Percentiles rank a stretch among this genome's conserved stretches.
These are phyloP conservation scores for Celastrina argiolus DNA, from an alignment of 2,888 invertebrate species.

Conservation along the genomic window DNA sequence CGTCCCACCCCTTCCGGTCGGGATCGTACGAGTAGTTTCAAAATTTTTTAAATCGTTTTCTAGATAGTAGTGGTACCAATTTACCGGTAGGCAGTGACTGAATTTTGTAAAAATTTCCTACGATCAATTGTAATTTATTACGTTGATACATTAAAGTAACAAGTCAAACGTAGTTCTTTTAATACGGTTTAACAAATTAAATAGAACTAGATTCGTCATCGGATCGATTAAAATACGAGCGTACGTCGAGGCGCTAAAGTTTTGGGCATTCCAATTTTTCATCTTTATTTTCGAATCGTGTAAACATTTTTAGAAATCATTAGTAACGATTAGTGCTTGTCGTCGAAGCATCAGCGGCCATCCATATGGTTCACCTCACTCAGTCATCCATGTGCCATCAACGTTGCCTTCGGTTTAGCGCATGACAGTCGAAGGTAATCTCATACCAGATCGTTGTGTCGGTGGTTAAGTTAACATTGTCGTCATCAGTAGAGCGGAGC, in stretches of 20 bases:
- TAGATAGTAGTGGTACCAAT: slow-evolving; percentile 65
- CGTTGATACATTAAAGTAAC: slow-evolving; percentile 53
- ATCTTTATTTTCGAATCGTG: slow-evolving; percentile 38
- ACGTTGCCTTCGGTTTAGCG: slow-evolving; percentile 41
- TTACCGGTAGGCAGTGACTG: slow-evolving; percentile 74
- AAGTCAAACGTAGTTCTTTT: slow-evolving; percentile 50
- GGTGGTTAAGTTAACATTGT: slow-evolving; percentile 42
- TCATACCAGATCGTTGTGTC: slow-evolving; percentile 47
- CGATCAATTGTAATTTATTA: slow-evolving; percentile 62
- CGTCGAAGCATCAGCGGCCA: slow-evolving; percentile 49
- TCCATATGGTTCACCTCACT: slow-evolving; percentile 41
- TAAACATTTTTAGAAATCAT: slow-evolving; percentile 45
- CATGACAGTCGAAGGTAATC: slow-evolving; percentile 36
- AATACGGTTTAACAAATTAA: slow-evolving; percentile 52
- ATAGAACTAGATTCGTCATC: slow-evolving; percentile 50
- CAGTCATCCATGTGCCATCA: slow-evolving; percentile 64
- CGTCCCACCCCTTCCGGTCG: slow-evolving; percentile 45
- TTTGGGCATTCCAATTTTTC: not conserved
- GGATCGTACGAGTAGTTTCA: slow-evolving; percentile 54
- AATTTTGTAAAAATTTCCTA: slow-evolving; percentile 71
- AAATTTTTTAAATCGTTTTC: slow-evolving; percentile 68
- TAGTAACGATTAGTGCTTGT: slow-evolving; percentile 62
- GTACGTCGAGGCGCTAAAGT: slow-evolving; percentile 17
- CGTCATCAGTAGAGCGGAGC: slow-evolving; percentile 54
- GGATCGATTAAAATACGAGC: slow-evolving; percentile 31